Evolutionary conservation across 2,113 vertebrate species (phyloP).

Genomic region (human): DNA sequence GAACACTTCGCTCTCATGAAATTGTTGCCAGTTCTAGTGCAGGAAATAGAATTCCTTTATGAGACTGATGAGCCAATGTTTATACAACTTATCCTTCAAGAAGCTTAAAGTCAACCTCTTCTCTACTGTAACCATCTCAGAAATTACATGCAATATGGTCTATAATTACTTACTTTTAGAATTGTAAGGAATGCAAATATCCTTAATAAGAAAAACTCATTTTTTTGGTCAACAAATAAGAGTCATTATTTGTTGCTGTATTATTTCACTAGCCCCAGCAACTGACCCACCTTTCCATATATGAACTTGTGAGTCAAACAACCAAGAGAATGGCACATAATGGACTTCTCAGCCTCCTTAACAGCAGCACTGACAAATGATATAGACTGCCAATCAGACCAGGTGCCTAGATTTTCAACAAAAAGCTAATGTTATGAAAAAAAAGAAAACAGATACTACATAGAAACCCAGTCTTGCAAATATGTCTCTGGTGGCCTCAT

Average conservation of each 20-base stretch:
- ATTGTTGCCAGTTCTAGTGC: background rate
- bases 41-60: constrained; percentile 32
- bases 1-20: constrained; percentile 45
- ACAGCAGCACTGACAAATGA: background rate
- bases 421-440: background rate
- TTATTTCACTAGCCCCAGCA: background rate
- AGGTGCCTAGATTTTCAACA: background rate
- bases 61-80: constrained; percentile 27
- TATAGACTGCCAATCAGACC: background rate
- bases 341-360: background rate
- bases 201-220: background rate
- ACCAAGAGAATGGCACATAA: background rate
- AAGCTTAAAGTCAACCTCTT: constrained; percentile 14
- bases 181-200: background rate
- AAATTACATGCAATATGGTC: constrained; percentile 20
- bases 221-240: background rate
- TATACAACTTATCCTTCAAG: constrained; percentile 38
- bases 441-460: background rate
- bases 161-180: constrained; percentile 31
- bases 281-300: background rate
- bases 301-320: background rate
- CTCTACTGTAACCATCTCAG: background rate
- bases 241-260: background rate
- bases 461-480: background rate
- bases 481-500: background rate